phyloP scores from a whole-genome alignment of 2,888 invertebrate species.

The Clistopyga incitator region DNA sequence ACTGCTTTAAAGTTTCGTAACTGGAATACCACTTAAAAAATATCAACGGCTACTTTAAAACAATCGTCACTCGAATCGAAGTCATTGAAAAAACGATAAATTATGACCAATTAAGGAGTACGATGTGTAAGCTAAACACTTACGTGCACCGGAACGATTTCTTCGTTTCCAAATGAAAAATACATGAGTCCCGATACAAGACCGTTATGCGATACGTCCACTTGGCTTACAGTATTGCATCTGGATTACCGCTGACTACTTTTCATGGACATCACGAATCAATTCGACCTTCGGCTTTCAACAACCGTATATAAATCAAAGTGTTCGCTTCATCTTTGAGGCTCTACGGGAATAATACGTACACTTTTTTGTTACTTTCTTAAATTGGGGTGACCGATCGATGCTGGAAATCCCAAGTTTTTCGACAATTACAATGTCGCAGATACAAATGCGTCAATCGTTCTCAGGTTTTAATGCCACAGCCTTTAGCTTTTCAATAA shows the following conservation, averaged over 20 bases:
- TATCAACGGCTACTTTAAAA: no score
- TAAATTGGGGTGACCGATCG: not conserved
- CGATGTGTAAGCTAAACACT: not conserved
- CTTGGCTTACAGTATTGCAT: not conserved
- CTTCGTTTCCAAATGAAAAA: slow-evolving; percentile 1
- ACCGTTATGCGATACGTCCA: not conserved
- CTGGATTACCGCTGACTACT: slow-evolving; percentile 7
- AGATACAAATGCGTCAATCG: not conserved
- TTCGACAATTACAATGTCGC: not conserved
- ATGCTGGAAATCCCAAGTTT: not conserved
- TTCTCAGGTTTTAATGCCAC: not conserved
- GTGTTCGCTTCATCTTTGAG: not conserved
- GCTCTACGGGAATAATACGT: not conserved
- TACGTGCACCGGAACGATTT: not conserved
- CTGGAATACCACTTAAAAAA: no score
- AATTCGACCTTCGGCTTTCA: slow-evolving; percentile 4
- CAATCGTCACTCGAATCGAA: no score
- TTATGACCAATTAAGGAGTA: not conserved
- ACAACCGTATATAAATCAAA: not conserved
- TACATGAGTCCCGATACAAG: not conserved
- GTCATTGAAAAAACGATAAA: no score
- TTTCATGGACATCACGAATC: not conserved
- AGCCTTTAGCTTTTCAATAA: not conserved
- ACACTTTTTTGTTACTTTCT: not conserved
- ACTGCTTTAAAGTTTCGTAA: no score